Conservation (phyloP, 1,140 invertebrate species). For the Drosophila tristis region DNA sequence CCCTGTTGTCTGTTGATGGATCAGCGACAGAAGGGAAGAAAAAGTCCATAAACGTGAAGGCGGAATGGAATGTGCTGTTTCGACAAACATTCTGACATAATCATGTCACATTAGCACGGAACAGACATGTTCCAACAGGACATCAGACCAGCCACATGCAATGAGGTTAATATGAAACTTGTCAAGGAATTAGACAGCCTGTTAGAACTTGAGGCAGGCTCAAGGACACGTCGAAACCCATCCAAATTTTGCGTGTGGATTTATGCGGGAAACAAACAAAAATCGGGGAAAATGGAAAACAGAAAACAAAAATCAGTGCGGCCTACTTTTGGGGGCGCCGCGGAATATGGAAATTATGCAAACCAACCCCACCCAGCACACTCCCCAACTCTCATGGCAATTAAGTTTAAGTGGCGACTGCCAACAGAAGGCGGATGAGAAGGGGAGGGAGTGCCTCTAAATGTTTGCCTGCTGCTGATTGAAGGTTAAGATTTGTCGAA, state of each 20-base stretch:
- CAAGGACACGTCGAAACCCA: conserved; percentile 35
- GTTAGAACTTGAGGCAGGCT: conserved; percentile 26
- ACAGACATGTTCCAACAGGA: conserved; percentile 48
- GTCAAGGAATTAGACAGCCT: conserved; percentile 54
- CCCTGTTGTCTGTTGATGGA: conserved; percentile 30
- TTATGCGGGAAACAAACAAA: conserved; percentile 35
- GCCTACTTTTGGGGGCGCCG: conserved; percentile 8
- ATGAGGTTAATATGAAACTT: conserved; percentile 72
- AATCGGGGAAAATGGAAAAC: conserved; percentile 19
- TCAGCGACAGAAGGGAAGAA: conserved; percentile 14
- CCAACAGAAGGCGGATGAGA: not conserved
- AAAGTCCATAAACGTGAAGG: conserved; percentile 33
- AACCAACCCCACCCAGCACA: no score
- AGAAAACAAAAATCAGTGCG: not conserved
- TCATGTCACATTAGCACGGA: conserved; percentile 79
- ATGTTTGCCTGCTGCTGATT: conserved; percentile 13
- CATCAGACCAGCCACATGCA: conserved; percentile 17
- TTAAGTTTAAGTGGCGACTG: conserved; percentile 65
- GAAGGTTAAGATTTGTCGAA: conserved; percentile 23
- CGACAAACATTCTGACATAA: conserved; percentile 81
- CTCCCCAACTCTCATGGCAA: conserved; percentile 49
- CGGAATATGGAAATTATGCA: no score
- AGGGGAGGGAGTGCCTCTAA: not conserved
- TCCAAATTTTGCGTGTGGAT: conserved; percentile 46
- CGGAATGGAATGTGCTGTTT: conserved; percentile 65